These are phyloP conservation scores for Acipenser oxyrinchus DNA, from an alignment of 2,797 vertebrate genomes.

Conservation along the genomic window DNA sequence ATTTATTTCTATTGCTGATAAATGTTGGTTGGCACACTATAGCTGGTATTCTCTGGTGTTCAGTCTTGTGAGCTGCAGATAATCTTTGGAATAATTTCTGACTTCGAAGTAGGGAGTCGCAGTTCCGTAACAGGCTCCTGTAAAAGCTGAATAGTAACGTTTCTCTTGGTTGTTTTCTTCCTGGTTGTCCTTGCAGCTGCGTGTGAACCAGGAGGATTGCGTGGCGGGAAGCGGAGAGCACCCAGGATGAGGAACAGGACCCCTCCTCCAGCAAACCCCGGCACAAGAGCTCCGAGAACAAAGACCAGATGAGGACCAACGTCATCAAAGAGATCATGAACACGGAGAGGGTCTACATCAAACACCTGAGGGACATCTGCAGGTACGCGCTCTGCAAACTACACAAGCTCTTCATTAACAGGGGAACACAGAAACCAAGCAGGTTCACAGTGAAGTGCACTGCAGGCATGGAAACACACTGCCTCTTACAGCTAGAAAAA, in stretches of 20 bases:
- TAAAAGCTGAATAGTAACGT: too few relatives aligned
- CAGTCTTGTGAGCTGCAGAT: too few relatives aligned
- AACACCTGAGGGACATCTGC: slow-evolving; percentile 95
- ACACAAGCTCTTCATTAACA: not conserved
- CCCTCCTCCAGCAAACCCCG: slow-evolving; percentile 46
- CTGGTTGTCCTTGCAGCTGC: slow-evolving; percentile 59
- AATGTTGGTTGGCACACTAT: too few relatives aligned
- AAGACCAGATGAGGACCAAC: slow-evolving; percentile 93
- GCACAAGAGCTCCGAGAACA: slow-evolving; percentile 70
- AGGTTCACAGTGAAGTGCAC: too few relatives aligned
- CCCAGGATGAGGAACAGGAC: slow-evolving; percentile 65
- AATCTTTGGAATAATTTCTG: too few relatives aligned
- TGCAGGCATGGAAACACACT: too few relatives aligned
- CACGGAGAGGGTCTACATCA: slow-evolving; percentile 93
- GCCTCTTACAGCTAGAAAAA: not conserved
- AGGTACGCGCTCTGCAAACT: slow-evolving; percentile 51
- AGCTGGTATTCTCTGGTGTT: too few relatives aligned
- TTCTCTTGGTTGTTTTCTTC: too few relatives aligned
- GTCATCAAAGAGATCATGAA: slow-evolving; percentile 96
- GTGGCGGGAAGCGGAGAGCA: slow-evolving; percentile 56
- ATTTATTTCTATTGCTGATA: too few relatives aligned
- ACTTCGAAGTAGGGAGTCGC: too few relatives aligned
- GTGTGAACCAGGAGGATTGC: slow-evolving; percentile 91
- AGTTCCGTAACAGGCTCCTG: too few relatives aligned
- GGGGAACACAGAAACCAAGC: not conserved